phyloP scores from a whole-genome alignment of 2,888 invertebrate species.

The Heteromyza rotundicornis region DNA sequence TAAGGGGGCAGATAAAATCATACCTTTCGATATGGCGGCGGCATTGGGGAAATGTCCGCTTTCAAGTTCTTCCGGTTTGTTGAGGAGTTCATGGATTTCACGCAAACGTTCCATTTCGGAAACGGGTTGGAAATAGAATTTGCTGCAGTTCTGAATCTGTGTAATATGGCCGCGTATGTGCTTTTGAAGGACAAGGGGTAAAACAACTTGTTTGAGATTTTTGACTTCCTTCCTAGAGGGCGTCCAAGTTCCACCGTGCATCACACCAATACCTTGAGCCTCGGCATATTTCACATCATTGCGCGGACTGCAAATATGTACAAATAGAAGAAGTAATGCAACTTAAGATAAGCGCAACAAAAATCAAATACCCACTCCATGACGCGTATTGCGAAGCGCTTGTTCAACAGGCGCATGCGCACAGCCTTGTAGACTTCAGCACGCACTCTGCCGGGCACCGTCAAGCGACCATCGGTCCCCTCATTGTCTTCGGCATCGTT shows the following conservation, averaged over 20 bases:
- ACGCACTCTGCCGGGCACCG: constrained; percentile 69
- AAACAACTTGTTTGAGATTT: constrained; percentile 66
- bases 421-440: constrained; percentile 77
- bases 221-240: constrained; percentile 42
- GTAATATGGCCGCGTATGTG: constrained; percentile 63
- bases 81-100: constrained; percentile 59
- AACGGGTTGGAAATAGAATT: constrained; percentile 59
- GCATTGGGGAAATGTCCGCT: constrained; percentile 39
- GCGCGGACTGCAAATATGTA: constrained; percentile 64
- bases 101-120: constrained; percentile 46
- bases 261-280: constrained; percentile 47
- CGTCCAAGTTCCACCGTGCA: constrained; percentile 47
- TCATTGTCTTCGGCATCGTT: constrained; percentile 52
- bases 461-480: constrained; percentile 42
- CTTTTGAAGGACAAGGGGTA: constrained; percentile 68
- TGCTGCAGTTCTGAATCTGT: constrained; percentile 54
- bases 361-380: constrained; percentile 61
- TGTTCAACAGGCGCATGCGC: constrained; percentile 69
- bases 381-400: constrained; percentile 40
- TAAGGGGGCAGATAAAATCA: constrained; percentile 68
- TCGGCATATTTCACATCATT: constrained; percentile 65
- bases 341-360: constrained; percentile 7
- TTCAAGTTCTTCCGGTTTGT: constrained; percentile 52
- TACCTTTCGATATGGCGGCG: constrained; percentile 62
- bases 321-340: background rate